Conservation (phyloP, 2,797 vertebrate genomes). For the Odontamblyopus lacepedii region DNA sequence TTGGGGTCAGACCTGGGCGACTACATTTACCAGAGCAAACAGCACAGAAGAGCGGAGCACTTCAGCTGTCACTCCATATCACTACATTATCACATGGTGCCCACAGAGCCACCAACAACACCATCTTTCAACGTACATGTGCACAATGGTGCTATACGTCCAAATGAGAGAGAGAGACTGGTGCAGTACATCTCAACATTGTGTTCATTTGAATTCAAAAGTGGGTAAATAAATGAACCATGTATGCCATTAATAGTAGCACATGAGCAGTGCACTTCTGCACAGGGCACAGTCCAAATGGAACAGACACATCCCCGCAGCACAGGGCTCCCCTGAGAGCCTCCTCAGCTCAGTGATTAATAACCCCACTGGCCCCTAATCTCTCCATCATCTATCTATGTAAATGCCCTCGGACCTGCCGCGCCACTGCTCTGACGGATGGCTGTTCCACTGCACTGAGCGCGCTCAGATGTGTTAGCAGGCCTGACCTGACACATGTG, state of each 20-base stretch:
- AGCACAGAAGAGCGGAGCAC: slow-evolving; percentile 68
- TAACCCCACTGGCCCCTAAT: slow-evolving; percentile 75
- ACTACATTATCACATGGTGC: slow-evolving; percentile 63
- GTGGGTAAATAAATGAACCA: background rate
- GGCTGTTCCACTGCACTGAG: slow-evolving; percentile 64
- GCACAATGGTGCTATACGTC: slow-evolving; percentile 49
- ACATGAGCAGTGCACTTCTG: slow-evolving; percentile 34
- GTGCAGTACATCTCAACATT: background rate
- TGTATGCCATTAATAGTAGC: no score
- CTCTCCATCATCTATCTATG: slow-evolving; percentile 81
- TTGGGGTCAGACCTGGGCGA: slow-evolving; percentile 68
- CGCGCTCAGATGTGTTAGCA: slow-evolving; percentile 37
- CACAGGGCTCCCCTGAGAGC: slow-evolving; percentile 67
- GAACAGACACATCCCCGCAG: slow-evolving; percentile 63
- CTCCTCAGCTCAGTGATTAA: slow-evolving; percentile 73
- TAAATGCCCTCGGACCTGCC: slow-evolving; percentile 77
- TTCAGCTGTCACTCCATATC: slow-evolving; percentile 71
- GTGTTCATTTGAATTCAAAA: background rate
- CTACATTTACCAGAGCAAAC: slow-evolving; percentile 75
- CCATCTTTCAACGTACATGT: slow-evolving; percentile 60
- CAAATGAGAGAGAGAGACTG: slow-evolving; percentile 24
- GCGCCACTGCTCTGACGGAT: slow-evolving; percentile 75
- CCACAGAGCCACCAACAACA: slow-evolving; percentile 44
- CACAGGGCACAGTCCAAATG: slow-evolving; percentile 50
- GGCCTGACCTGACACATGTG: slow-evolving; percentile 17